phyloP scores from a whole-genome alignment of 1,140 invertebrate genomes.

The Cydia amplana region DNA sequence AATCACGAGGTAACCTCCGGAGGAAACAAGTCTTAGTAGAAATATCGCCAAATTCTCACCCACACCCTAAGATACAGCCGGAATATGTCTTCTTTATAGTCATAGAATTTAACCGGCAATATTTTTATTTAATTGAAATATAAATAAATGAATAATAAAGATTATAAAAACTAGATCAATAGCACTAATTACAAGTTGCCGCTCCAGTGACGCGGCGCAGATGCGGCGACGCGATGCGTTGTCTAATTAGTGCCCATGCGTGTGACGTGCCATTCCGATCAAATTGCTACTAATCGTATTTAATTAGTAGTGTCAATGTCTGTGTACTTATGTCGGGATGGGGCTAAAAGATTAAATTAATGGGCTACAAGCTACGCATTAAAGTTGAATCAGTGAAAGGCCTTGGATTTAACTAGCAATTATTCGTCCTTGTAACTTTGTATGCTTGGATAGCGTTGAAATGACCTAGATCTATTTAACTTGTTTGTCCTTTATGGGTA shows the following conservation, averaged over 20 bases:
- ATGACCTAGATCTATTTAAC: not conserved
- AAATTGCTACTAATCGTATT: conserved; percentile 58
- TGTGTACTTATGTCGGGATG: conserved; percentile 9
- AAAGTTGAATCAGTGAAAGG: conserved; percentile 1
- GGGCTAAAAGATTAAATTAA: conserved; percentile 10
- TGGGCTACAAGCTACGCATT: not conserved
- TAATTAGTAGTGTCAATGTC: conserved; percentile 46
- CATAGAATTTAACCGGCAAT: no score
- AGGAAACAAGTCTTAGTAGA: no score
- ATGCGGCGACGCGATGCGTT: conserved; percentile 46
- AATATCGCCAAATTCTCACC: no score
- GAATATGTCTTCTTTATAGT: no score
- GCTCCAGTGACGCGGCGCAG: conserved; percentile 39
- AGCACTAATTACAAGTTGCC: conserved; percentile 32
- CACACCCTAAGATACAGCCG: no score
- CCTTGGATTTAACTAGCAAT: not conserved
- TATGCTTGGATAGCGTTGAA: not conserved
- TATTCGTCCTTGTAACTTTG: not conserved
- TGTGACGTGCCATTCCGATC: conserved; percentile 61
- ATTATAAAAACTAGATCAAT: conserved; percentile 13
- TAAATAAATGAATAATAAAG: not conserved
- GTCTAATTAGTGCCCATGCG: conserved; percentile 53
- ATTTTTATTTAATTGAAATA: no score
- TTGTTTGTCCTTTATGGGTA: not conserved
- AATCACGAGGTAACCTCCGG: no score